These are phyloP conservation scores for Osedax frankpressi DNA, from an alignment of 2,888 invertebrate species.

Conservation along the genomic window DNA sequence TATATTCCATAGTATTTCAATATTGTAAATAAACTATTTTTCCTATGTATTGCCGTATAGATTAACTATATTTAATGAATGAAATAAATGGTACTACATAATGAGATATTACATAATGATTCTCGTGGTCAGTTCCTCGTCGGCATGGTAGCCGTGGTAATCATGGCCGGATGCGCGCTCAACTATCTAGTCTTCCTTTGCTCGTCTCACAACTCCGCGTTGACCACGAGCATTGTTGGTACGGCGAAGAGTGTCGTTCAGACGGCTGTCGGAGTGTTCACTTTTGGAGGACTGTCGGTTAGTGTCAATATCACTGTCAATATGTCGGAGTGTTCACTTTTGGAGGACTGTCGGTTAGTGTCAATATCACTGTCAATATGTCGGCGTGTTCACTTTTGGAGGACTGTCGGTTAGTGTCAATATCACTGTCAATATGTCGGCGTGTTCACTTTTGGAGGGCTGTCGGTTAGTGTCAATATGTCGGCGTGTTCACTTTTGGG, in stretches of 20 bases:
- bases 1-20: too few species aligned
- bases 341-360: slow-evolving; percentile 44
- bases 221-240: slow-evolving; percentile 47
- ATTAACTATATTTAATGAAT: too few species aligned
- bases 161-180: slow-evolving; percentile 40
- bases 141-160: slow-evolving; percentile 25
- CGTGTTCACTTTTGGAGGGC: slow-evolving; percentile 46
- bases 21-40: too few species aligned
- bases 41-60: too few species aligned
- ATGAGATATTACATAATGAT: too few species aligned
- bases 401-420: slow-evolving; percentile 42
- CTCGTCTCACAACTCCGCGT: slow-evolving; percentile 46
- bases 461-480: slow-evolving; percentile 36
- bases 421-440: slow-evolving; percentile 40
- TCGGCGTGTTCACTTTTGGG: slow-evolving; percentile 47
- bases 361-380: slow-evolving; percentile 32
- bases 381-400: slow-evolving; percentile 47
- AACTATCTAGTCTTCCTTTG: slow-evolving; percentile 48
- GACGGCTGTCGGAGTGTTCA: slow-evolving; percentile 45
- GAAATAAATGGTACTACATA: too few species aligned
- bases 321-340: slow-evolving; percentile 46
- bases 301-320: slow-evolving; percentile 34
- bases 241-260: slow-evolving; percentile 46
- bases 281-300: slow-evolving; percentile 46
- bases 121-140: too few species aligned